These are phyloP conservation scores for Ptilorrhoa leucosticta DNA, from an alignment of 2,113 vertebrate species.

Conservation along the genomic window DNA sequence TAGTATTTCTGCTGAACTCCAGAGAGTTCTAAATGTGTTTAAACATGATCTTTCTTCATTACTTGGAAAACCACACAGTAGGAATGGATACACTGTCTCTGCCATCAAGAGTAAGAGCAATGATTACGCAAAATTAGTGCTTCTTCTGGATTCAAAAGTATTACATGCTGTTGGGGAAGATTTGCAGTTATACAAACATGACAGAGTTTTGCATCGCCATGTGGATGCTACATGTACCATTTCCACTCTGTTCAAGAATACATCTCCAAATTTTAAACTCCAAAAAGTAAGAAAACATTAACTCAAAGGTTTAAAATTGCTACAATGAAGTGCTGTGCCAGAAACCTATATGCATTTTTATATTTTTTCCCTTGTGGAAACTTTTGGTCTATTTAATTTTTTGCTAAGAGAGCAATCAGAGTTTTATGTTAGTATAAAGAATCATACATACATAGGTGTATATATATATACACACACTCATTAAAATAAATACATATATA, in stretches of 20 bases:
- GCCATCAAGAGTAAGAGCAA: neutral
- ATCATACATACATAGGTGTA: fast-evolving
- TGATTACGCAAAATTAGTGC: neutral
- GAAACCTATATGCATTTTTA: neutral
- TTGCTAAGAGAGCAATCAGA: neutral
- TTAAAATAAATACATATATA: fast-evolving
- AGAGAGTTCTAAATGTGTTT: neutral
- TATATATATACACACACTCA: fast-evolving
- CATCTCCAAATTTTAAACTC: neutral
- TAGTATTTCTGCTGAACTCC: neutral
- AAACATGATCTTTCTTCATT: neutral
- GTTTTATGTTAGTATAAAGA: neutral
- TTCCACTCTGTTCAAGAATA: neutral
- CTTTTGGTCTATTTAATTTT: neutral
- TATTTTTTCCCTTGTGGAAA: neutral
- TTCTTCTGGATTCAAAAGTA: neutral
- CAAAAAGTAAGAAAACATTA: neutral
- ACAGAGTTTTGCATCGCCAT: neutral
- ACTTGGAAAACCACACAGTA: neutral
- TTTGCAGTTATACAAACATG: neutral
- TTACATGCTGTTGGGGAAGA: neutral
- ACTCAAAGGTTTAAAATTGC: neutral
- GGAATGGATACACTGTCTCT: neutral
- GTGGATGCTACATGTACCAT: fast-evolving
- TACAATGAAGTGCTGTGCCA: neutral